Percentiles rank a stretch among this genome's conserved stretches.
phyloP scores from a whole-genome alignment of 2,797 vertebrate genomes.

The Sebastes trivittatus region DNA sequence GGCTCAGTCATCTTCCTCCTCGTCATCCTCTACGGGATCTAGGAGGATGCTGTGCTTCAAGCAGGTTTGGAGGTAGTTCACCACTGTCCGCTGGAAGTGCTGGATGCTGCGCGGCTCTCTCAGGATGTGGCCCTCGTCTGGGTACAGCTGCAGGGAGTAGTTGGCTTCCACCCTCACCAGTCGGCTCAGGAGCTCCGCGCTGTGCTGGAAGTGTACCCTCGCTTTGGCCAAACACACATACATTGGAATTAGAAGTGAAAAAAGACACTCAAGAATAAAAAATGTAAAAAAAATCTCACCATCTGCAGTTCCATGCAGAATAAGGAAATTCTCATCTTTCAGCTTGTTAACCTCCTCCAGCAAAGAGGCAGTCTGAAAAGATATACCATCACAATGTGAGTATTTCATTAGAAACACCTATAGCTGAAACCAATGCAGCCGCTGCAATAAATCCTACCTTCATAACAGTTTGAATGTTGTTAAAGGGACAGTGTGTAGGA shows the following conservation, averaged over 20 bases:
- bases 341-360: constrained; percentile 85
- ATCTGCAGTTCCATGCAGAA: constrained; percentile 87
- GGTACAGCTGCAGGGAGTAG: constrained; percentile 85
- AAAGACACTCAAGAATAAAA: background rate
- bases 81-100: constrained; percentile 82
- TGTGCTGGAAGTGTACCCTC: constrained; percentile 89
- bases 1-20: constrained; percentile 79
- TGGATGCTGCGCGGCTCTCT: constrained; percentile 77
- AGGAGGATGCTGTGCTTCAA: constrained; percentile 75
- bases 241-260: background rate
- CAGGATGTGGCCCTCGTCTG: constrained; percentile 85
- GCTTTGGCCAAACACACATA: constrained; percentile 63
- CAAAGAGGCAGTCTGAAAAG: constrained; percentile 82
- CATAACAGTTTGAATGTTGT: background rate
- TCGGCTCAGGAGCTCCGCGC: constrained; percentile 86
- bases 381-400: background rate
- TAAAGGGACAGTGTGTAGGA: too few relatives aligned
- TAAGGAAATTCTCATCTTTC: constrained; percentile 83
- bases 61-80: constrained; percentile 84
- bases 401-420: background rate
- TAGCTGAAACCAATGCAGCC: background rate
- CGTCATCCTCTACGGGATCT: constrained; percentile 62
- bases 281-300: constrained; percentile 68
- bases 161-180: constrained; percentile 84
- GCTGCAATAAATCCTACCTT: background rate